Base-by-base conservation (phyloP, 1,140 invertebrate species). In the Camponotus floridanus region DNA sequence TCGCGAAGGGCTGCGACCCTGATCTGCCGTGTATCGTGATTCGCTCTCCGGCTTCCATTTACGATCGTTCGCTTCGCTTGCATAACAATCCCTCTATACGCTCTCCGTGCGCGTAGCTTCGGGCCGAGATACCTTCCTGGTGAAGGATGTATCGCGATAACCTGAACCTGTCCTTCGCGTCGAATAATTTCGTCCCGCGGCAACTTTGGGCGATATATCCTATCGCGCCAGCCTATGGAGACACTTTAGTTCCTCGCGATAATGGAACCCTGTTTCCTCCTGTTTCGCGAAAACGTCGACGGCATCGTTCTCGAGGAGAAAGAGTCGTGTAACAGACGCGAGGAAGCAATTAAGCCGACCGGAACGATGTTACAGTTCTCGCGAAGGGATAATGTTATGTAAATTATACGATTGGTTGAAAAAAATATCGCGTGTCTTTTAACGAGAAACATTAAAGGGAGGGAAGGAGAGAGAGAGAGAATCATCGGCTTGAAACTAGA, bases 11-110 rank as follows among this genome's bases (percentile, higher is more conserved):
- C 89, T 94, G 92, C 11, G 76, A 79, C 59, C 93, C 94, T 94
- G 91, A 71, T 94, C 61, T 71, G 42, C 73, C 90, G 85, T 92
- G 93, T 94, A 94, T 93, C 92, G 92, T 86, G 87, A 92, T 92
- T 93, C 91, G 90, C 83, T 92, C 92, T 92, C 91, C 90, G 91
- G 78, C 88, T 87, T 91, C 87, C 79, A 83, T 87, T 87, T 87
- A 18, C 68, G 45, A 80, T 74, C 78, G 65, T 85, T 86, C 73
- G 48, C 78, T 85, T 90, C 84, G 21, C 61, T 83, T 70, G 26
- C 61, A 5, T 74, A 51, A 48, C 68, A 84, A 36, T 3, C 48
- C 26, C 59, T 45, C 26, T n/a, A 48, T 51, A 51, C 48, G 15
- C 45, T 1, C 57, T 36, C 48, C 4, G 4, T 4, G 39, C 33